Conservation (phyloP, 2,797 vertebrate species). For the Rhinogobio ventralis region DNA sequence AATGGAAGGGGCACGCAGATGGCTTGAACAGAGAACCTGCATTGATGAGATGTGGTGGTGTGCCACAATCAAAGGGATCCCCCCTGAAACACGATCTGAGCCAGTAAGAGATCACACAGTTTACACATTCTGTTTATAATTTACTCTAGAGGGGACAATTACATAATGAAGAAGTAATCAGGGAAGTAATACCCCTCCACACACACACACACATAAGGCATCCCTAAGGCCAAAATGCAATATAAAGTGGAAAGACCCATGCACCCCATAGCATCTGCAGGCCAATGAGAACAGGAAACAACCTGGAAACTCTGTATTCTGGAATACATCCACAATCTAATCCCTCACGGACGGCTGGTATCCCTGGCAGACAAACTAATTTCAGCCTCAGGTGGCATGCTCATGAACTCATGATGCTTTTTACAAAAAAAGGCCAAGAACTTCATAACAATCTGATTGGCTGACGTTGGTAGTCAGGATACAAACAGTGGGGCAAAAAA, state of each 20-base stretch:
- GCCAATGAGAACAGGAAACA: constrained; percentile 17
- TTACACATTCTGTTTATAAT: constrained; percentile 73
- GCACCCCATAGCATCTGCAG: neutral
- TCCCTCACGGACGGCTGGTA: neutral
- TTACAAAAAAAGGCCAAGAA: neutral
- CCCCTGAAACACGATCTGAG: constrained; percentile 61
- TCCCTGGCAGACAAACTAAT: neutral
- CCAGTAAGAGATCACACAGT: constrained; percentile 65
- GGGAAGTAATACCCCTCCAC: constrained; percentile 25
- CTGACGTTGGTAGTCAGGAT: neutral
- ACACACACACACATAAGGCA: constrained; percentile 7
- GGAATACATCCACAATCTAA: neutral
- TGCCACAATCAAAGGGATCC: constrained; percentile 62
- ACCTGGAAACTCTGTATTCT: neutral
- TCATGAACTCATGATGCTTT: neutral
- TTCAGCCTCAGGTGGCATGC: neutral
- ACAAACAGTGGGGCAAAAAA: no score
- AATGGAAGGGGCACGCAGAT: constrained; percentile 65
- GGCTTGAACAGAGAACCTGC: constrained; percentile 58
- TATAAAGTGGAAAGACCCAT: constrained; percentile 7
- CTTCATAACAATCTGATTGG: neutral
- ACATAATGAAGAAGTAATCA: constrained; percentile 67
- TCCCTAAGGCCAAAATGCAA: constrained; percentile 38
- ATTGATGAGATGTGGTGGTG: constrained; percentile 59
- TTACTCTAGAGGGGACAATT: constrained; percentile 65